phyloP scores from a whole-genome alignment of 2,888 invertebrate genomes.

The Drosophila macrospina region DNA sequence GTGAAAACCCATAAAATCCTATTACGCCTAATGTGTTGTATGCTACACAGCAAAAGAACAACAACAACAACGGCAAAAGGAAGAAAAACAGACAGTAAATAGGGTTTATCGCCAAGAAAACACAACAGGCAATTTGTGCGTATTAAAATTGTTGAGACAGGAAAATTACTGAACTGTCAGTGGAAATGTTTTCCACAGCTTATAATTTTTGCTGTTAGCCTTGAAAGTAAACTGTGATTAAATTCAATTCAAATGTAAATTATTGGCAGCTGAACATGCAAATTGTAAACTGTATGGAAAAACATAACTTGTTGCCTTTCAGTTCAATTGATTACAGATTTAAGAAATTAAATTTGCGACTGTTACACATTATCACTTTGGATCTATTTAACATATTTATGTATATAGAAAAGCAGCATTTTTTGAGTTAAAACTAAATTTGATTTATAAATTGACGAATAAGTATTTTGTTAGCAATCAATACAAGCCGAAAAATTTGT shows the following conservation, averaged over 20 bases:
- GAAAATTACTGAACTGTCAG: constrained; percentile 6
- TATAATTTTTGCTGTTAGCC: constrained; percentile 1
- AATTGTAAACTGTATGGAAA: not conserved
- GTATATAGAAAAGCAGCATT: too few species aligned
- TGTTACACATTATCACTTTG: too few species aligned
- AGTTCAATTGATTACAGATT: not conserved
- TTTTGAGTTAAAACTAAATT: too few species aligned
- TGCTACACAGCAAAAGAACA: constrained; percentile 16
- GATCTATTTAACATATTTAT: too few species aligned
- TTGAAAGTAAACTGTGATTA: constrained; percentile 6
- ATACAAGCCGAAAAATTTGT: not conserved
- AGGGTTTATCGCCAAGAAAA: constrained; percentile 51
- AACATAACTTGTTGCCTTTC: constrained; percentile 6
- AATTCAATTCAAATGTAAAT: constrained; percentile 17
- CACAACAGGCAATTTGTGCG: constrained; percentile 64
- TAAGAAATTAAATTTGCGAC: not conserved
- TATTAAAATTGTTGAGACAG: constrained; percentile 37
- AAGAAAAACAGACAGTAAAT: constrained; percentile 45
- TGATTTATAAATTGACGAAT: not conserved
- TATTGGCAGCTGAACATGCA: too few species aligned
- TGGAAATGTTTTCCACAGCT: constrained; percentile 7
- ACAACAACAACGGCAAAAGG: constrained; percentile 22
- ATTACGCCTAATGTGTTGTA: constrained; percentile 57
- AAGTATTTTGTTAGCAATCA: not conserved
- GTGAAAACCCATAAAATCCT: constrained; percentile 60